Percentiles rank a stretch among this genome's conserved stretches.
These are phyloP conservation scores for Masticophis lateralis DNA, from an alignment of 2,797 vertebrate genomes.

Conservation along the genomic window DNA sequence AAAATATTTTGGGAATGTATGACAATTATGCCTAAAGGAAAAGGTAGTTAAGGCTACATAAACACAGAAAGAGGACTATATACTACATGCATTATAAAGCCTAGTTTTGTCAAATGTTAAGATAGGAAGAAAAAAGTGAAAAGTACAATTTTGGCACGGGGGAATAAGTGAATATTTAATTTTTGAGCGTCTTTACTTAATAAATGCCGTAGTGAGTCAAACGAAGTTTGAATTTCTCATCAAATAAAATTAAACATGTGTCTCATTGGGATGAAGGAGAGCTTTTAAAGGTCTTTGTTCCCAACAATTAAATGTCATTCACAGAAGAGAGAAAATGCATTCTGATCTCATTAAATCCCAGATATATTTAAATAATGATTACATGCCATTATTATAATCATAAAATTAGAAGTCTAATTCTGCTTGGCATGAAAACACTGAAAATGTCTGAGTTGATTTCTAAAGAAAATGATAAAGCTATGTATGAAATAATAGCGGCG, in stretches of 20 bases:
- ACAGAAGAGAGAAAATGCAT: neutral
- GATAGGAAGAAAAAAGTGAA: neutral
- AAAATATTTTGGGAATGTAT: neutral
- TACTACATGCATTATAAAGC: neutral
- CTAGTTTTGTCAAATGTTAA: neutral
- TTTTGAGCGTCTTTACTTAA: neutral
- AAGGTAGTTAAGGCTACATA: neutral
- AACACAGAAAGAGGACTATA: neutral
- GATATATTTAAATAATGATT: slow-evolving; percentile 3
- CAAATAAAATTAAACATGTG: slow-evolving; percentile 3
- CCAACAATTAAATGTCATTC: neutral
- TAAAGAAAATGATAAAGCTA: neutral
- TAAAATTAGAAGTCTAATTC: slow-evolving; percentile 14
- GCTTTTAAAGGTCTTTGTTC: slow-evolving; percentile 28
- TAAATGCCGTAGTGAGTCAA: slow-evolving; percentile 1
- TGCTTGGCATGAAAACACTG: neutral
- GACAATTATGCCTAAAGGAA: neutral
- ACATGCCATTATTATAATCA: slow-evolving; percentile 24
- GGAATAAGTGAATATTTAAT: neutral
- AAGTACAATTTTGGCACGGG: neutral
- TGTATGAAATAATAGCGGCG: neutral
- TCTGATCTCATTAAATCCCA: slow-evolving; percentile 18
- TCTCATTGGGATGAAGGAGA: neutral
- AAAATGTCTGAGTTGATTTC: neutral
- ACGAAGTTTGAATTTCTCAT: slow-evolving; percentile 12